Evolutionary conservation across 2,797 vertebrate genomes (phyloP).

Genomic region (Crocidura indochinensis): DNA sequence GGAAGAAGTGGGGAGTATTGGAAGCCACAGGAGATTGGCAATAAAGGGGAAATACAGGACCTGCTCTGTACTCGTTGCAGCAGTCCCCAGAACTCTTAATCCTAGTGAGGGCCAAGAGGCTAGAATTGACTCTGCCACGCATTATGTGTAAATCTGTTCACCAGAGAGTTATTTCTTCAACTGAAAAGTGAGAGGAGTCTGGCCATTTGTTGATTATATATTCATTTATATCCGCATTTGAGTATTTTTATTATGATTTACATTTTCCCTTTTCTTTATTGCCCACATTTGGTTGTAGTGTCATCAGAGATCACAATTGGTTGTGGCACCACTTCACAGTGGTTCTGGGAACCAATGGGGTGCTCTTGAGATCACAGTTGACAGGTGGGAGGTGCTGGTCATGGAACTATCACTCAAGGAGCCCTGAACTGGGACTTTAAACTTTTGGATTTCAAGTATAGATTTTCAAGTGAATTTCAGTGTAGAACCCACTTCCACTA

Average conservation of each 20-base stretch:
- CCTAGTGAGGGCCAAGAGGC: not conserved
- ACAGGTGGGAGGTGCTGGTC: no score
- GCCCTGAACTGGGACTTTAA: not conserved
- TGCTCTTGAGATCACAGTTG: no score
- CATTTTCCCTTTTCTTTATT: no score
- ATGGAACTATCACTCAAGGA: no score
- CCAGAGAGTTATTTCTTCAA: slow-evolving; percentile 1
- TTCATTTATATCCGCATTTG: slow-evolving; percentile 20
- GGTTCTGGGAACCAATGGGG: no score
- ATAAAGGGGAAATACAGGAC: no score
- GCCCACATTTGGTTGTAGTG: no score
- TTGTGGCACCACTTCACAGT: no score
- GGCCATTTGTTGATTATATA: not conserved
- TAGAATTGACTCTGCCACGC: not conserved
- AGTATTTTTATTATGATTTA: not conserved
- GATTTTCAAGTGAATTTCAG: slow-evolving; percentile 19
- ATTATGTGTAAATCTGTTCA: not conserved
- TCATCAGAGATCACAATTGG: no score
- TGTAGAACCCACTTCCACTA: not conserved
- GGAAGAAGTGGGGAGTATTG: no score
- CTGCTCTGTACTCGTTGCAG: no score
- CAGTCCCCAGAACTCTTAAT: not conserved
- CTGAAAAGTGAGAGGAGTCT: slow-evolving; percentile 32
- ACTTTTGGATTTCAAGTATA: slow-evolving; percentile 15
- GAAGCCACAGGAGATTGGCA: no score